Percentiles rank a stretch among this genome's conserved stretches.
phyloP scores from a whole-genome alignment of 2,113 vertebrate species.

The Oncorhynchus kisutch region DNA sequence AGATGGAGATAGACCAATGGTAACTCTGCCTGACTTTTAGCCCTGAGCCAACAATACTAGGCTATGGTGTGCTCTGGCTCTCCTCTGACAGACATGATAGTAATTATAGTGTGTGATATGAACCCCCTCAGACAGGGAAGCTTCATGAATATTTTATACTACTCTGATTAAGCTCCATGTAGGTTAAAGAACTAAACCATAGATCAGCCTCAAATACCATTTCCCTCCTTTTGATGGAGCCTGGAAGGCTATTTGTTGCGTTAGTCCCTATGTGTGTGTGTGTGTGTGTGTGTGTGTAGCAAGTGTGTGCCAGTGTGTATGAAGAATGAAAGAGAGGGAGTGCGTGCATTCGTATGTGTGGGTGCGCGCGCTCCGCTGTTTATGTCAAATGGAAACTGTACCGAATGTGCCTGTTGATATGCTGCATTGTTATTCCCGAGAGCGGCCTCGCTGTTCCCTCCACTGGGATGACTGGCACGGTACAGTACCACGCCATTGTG shows the following conservation, averaged over 20 bases:
- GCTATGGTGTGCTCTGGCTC: conserved; percentile 1
- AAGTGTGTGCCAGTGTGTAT: no score
- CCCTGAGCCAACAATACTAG: conserved; percentile 19
- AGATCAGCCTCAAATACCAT: not conserved
- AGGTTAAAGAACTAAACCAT: conserved; percentile 16
- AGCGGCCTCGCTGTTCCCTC: not conserved
- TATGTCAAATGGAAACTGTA: not conserved
- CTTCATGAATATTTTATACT: conserved; percentile 31
- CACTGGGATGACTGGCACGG: not conserved
- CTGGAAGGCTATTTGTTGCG: not conserved
- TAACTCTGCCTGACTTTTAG: conserved; percentile 4
- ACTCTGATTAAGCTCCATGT: conserved; percentile 7
- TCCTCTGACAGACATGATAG: conserved; percentile 19
- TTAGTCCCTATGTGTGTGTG: not conserved
- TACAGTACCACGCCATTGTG: not conserved
- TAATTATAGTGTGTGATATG: not conserved
- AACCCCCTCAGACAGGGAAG: conserved; percentile 1
- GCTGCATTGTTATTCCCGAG: no score
- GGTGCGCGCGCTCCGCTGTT: not conserved
- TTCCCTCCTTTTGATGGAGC: not conserved
- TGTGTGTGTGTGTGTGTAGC: not conserved
- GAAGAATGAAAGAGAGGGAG: no score
- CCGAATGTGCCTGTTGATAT: no score
- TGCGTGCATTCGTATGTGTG: conserved; percentile 4
- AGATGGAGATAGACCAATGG: conserved; percentile 8